These are phyloP conservation scores for Caenorhabditis auriculariae DNA, from an alignment of 2,888 invertebrate species.

Conservation along the genomic window DNA sequence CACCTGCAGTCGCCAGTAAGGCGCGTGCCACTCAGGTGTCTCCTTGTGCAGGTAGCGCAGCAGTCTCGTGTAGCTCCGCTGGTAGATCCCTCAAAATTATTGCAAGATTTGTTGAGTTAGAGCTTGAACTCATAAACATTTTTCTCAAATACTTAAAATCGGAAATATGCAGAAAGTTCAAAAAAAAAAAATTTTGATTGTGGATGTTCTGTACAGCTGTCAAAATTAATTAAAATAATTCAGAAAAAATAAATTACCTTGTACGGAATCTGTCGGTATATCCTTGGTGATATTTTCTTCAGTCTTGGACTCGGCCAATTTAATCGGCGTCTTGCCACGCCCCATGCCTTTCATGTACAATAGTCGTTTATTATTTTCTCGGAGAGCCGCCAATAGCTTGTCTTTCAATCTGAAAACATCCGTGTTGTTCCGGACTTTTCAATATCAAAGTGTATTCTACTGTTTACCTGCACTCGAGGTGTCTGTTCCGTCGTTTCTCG, in stretches of 20 bases:
- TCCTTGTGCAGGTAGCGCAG: conserved; percentile 53
- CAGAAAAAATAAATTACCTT: conserved; percentile 34
- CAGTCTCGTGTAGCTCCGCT: conserved; percentile 55
- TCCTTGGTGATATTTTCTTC: conserved; percentile 55
- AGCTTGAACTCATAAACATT: too few relatives aligned
- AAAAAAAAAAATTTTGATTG: neutral
- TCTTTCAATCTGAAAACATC: conserved; percentile 50
- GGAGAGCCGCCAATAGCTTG: conserved; percentile 44
- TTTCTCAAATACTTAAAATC: too few relatives aligned
- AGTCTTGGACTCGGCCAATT: conserved; percentile 52
- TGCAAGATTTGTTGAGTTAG: neutral
- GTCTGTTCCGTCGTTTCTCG: conserved; percentile 38
- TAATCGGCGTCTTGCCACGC: conserved; percentile 40
- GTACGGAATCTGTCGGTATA: conserved; percentile 45
- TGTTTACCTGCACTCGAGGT: conserved; percentile 44
- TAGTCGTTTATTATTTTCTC: conserved; percentile 56
- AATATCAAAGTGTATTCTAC: conserved; percentile 1
- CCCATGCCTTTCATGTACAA: conserved; percentile 42
- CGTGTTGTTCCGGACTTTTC: neutral
- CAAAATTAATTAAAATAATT: neutral
- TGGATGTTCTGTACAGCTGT: too few relatives aligned
- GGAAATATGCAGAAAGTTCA: too few relatives aligned
- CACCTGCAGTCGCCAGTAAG: conserved; percentile 54
- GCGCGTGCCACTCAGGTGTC: conserved; percentile 56
- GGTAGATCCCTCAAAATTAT: conserved; percentile 51